phyloP scores from a whole-genome alignment of 1,140 invertebrate species.

The Drosophila albomicans region DNA sequence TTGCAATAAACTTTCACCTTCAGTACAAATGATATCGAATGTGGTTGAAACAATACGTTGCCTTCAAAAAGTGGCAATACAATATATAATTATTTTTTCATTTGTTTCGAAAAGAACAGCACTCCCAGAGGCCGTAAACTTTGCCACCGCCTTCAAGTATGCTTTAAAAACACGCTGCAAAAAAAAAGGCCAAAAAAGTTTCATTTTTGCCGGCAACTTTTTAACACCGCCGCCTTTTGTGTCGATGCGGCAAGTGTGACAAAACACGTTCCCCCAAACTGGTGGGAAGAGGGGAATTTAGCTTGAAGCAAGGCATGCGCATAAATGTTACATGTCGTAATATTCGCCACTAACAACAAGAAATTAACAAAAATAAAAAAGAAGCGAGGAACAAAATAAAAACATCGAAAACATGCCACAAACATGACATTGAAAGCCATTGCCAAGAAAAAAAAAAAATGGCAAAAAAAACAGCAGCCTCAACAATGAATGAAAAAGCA shows the following conservation, averaged over 20 bases:
- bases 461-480: conserved; percentile 30
- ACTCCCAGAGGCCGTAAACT: conserved; percentile 18
- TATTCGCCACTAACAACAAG: conserved; percentile 68
- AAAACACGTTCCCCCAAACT: conserved; percentile 1
- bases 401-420: conserved; percentile 57
- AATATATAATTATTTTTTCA: neutral
- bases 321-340: conserved; percentile 73
- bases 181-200: conserved; percentile 36
- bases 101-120: conserved; percentile 1
- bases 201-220: conserved; percentile 44
- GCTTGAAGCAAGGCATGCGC: conserved; percentile 44
- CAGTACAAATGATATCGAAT: neutral
- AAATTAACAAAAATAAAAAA: conserved; percentile 28
- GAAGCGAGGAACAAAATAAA: conserved; percentile 27
- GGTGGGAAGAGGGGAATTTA: neutral
- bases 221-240: conserved; percentile 32
- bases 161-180: conserved; percentile 27
- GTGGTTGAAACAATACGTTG: neutral
- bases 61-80: neutral
- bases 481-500: conserved; percentile 55
- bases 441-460: conserved; percentile 50
- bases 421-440: conserved; percentile 71
- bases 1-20: neutral
- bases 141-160: conserved; percentile 37
- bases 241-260: conserved; percentile 42